Conservation (phyloP, 2,113 vertebrate genomes). For the Coptodon rendalli region DNA sequence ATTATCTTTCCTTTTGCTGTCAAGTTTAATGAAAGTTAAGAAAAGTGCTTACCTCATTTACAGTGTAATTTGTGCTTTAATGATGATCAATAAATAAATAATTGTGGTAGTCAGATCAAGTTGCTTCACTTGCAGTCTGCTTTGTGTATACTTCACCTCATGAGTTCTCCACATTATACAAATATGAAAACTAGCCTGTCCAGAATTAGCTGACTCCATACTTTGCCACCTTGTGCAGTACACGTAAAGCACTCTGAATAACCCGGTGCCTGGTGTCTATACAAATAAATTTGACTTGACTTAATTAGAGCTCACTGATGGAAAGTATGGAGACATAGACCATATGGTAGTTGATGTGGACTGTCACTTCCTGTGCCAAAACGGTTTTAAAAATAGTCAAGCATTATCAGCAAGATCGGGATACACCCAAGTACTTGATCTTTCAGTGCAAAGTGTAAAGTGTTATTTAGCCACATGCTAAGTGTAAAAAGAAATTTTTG, state of each 20-base stretch:
- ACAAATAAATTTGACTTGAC: not conserved
- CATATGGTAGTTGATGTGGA: not conserved
- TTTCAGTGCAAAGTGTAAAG: not conserved
- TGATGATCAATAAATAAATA: not conserved
- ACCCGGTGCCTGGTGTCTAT: not conserved
- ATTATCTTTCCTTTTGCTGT: not conserved
- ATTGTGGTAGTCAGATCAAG: not conserved
- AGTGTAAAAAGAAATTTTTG: not conserved
- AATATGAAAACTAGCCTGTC: not conserved
- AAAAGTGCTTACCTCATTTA: not conserved
- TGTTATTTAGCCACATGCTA: not conserved
- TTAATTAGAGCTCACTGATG: not conserved
- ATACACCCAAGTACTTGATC: not conserved
- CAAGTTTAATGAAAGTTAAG: not conserved
- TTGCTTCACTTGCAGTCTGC: not conserved
- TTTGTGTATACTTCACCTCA: not conserved
- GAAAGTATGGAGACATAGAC: rapidly evolving
- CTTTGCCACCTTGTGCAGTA: not conserved
- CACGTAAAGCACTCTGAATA: not conserved
- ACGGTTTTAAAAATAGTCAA: not conserved
- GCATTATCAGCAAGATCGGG: not conserved
- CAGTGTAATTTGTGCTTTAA: not conserved
- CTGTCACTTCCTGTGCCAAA: rapidly evolving
- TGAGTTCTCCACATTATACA: not conserved
- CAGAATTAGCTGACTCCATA: not conserved